phyloP scores from a whole-genome alignment of 2,888 invertebrate genomes.

The Ditula angustiorana region DNA sequence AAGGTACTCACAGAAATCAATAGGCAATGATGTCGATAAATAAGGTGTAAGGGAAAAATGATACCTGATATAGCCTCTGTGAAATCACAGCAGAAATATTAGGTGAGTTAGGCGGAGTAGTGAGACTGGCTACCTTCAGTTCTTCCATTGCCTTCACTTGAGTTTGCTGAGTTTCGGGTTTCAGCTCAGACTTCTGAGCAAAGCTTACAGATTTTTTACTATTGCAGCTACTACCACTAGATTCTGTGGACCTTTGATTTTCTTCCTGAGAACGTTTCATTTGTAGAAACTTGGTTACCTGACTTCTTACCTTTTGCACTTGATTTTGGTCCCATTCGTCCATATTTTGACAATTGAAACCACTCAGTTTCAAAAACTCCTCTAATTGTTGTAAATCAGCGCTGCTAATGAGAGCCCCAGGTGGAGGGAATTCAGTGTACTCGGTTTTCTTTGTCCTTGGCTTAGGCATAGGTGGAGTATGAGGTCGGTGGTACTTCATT shows the following conservation, averaged over 20 bases:
- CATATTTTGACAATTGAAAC: slow-evolving; percentile 88
- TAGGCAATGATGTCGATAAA: slow-evolving; percentile 69
- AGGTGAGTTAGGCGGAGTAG: slow-evolving; percentile 91
- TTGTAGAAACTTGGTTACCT: slow-evolving; percentile 89
- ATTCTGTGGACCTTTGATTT: slow-evolving; percentile 85
- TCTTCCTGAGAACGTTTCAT: slow-evolving; percentile 90
- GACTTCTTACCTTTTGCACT: slow-evolving; percentile 88
- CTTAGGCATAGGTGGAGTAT: slow-evolving; percentile 83
- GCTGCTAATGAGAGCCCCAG: slow-evolving; percentile 83
- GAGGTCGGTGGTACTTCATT: slow-evolving; percentile 78
- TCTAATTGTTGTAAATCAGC: slow-evolving; percentile 89
- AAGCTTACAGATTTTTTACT: slow-evolving; percentile 92
- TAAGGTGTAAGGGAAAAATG: slow-evolving; percentile 52
- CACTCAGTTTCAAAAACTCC: slow-evolving; percentile 89
- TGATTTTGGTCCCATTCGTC: slow-evolving; percentile 89
- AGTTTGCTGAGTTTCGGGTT: slow-evolving; percentile 67
- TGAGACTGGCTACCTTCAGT: slow-evolving; percentile 75
- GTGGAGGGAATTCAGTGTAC: slow-evolving; percentile 80
- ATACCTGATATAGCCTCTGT: slow-evolving; percentile 86
- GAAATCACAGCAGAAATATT: slow-evolving; percentile 88
- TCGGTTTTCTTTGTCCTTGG: slow-evolving; percentile 79
- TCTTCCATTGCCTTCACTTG: slow-evolving; percentile 82
- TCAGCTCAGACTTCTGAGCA: slow-evolving; percentile 85
- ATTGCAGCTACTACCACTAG: slow-evolving; percentile 85
- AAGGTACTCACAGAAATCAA: slow-evolving; percentile 81